Conservation (phyloP, 2,888 invertebrate species). For the Agriopis leucophaearia region DNA sequence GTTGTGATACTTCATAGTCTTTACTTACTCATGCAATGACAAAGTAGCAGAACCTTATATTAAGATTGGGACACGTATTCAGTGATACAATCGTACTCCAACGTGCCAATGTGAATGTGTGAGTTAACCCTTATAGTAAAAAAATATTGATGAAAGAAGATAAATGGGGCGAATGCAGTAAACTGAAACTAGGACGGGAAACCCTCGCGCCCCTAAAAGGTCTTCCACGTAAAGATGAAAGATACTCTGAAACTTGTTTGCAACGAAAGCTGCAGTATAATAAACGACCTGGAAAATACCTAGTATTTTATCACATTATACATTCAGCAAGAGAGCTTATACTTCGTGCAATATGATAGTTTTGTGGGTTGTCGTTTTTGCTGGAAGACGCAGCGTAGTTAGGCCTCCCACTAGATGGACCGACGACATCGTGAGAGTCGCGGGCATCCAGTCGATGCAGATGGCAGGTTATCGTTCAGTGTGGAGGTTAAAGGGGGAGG, state of each 20-base stretch:
- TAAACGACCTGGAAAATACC: conserved; percentile 18
- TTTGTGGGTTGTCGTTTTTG: too few species aligned
- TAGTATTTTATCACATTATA: conserved; percentile 21
- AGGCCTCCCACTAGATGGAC: too few species aligned
- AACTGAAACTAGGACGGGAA: conserved; percentile 28
- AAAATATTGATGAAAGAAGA: conserved; percentile 35
- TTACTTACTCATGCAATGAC: background rate
- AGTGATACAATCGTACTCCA: background rate
- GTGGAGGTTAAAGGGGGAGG: too few species aligned
- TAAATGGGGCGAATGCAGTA: conserved; percentile 31
- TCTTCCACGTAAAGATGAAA: conserved; percentile 32
- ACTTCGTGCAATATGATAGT: background rate
- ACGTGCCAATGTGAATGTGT: conserved; percentile 3
- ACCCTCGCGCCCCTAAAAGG: conserved; percentile 30
- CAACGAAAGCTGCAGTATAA: conserved; percentile 25
- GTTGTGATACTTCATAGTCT: background rate
- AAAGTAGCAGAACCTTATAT: background rate
- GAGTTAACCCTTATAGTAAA: conserved; percentile 19
- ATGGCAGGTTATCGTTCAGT: too few species aligned
- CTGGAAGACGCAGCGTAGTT: too few species aligned
- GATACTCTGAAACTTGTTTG: conserved; percentile 26
- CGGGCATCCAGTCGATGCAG: too few species aligned
- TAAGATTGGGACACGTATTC: background rate
- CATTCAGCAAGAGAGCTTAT: conserved; percentile 15
- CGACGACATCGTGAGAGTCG: too few species aligned